Evolutionary conservation across 2,113 vertebrate genomes (phyloP).

Genomic region (Gymnarchus niloticus): DNA sequence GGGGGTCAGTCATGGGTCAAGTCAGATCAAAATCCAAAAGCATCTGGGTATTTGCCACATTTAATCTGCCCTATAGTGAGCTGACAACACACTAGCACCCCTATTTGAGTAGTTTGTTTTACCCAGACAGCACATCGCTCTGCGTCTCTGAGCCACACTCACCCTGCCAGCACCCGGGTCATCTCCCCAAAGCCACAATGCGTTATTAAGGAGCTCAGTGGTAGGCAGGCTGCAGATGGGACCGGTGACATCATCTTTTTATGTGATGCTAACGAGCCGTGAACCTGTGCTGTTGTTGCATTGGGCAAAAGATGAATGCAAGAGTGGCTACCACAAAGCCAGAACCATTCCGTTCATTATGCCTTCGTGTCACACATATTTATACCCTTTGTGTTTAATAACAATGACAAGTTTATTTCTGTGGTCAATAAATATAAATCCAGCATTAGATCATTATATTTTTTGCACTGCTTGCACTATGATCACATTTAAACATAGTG

Average conservation of each 20-base stretch:
- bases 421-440: not conserved
- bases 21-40: not conserved
- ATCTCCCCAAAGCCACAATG: not conserved
- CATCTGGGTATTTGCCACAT: not conserved
- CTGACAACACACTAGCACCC: not conserved
- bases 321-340: not conserved
- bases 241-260: conserved; percentile 2
- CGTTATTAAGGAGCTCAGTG: conserved; percentile 1
- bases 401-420: not conserved
- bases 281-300: not conserved
- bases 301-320: not conserved
- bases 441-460: not conserved
- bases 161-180: not conserved
- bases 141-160: not conserved
- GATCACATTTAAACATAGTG: not conserved
- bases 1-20: not conserved
- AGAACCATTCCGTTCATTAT: not conserved
- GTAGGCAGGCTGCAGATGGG: not conserved
- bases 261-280: not conserved
- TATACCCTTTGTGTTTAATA: not conserved
- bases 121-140: not conserved
- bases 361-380: not conserved
- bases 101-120: not conserved
- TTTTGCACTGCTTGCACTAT: not conserved
- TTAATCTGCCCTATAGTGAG: not conserved